These are phyloP conservation scores for Phortica variegata DNA, from an alignment of 1,140 invertebrate genomes.

Conservation along the genomic window DNA sequence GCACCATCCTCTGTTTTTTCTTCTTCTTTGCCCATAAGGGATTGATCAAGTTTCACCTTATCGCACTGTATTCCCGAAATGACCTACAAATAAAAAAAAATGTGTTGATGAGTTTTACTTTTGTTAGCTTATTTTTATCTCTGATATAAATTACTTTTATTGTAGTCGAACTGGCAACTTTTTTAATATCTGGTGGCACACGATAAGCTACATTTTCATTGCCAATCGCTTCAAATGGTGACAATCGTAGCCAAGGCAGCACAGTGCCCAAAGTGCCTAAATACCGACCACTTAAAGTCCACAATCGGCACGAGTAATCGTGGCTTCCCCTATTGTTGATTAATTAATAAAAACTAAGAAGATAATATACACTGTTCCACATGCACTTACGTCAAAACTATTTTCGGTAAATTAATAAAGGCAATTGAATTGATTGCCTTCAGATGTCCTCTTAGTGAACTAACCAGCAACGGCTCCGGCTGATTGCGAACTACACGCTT, in stretches of 20 bases:
- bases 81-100: no score
- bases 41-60: no score
- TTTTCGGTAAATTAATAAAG: constrained; percentile 62
- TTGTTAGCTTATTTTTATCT: no score
- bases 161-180: constrained; percentile 68
- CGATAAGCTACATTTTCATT: constrained; percentile 56
- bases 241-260: constrained; percentile 61
- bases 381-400: constrained; percentile 64
- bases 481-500: constrained; percentile 64
- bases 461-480: constrained; percentile 65
- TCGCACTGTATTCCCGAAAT: constrained; percentile 36
- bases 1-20: constrained; percentile 20
- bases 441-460: constrained; percentile 65
- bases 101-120: no score
- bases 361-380: background rate
- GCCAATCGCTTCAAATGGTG: constrained; percentile 55
- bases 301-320: constrained; percentile 70
- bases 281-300: constrained; percentile 69
- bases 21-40: constrained; percentile 34
- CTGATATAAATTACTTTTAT: no score
- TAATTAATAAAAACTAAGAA: background rate
- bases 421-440: constrained; percentile 63
- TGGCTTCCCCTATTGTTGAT: constrained; percentile 63
- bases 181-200: constrained; percentile 66
- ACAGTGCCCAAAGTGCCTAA: constrained; percentile 69